Conservation (phyloP, 64 coral and sea anemone species). For the Montipora cactus region DNA sequence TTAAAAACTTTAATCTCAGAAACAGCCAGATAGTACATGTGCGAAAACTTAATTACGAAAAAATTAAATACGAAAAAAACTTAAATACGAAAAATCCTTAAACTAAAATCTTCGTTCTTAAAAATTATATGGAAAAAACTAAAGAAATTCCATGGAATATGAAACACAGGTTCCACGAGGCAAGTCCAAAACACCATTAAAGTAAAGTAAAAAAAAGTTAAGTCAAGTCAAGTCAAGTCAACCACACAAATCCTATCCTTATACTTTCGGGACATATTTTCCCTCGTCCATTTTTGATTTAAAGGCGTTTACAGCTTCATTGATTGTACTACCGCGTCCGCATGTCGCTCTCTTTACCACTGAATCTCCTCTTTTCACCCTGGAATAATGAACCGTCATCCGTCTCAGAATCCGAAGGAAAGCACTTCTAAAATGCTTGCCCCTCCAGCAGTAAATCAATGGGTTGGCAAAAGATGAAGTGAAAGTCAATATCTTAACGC, state of each 20-base stretch:
- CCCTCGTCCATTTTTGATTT: neutral
- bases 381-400: slow-evolving; percentile 7
- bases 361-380: neutral
- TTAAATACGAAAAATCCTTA: too few species aligned
- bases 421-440: slow-evolving; percentile 85
- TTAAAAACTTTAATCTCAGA: too few species aligned
- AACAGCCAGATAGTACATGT: too few species aligned
- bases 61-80: too few species aligned
- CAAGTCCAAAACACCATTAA: too few species aligned
- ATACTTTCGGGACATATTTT: neutral
- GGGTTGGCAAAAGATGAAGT: slow-evolving; percentile 92
- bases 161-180: too few species aligned
- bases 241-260: neutral
- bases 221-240: too few species aligned
- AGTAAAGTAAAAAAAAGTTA: too few species aligned
- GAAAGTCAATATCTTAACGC: slow-evolving; percentile 89
- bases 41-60: too few species aligned
- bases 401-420: slow-evolving; percentile 66
- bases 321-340: neutral
- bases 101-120: too few species aligned
- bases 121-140: too few species aligned
- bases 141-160: too few species aligned
- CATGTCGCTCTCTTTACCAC: neutral
- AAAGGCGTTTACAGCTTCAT: neutral
- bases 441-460: slow-evolving; percentile 95